phyloP scores from a whole-genome alignment of 1,140 invertebrate species.

The Drosophila simulans region DNA sequence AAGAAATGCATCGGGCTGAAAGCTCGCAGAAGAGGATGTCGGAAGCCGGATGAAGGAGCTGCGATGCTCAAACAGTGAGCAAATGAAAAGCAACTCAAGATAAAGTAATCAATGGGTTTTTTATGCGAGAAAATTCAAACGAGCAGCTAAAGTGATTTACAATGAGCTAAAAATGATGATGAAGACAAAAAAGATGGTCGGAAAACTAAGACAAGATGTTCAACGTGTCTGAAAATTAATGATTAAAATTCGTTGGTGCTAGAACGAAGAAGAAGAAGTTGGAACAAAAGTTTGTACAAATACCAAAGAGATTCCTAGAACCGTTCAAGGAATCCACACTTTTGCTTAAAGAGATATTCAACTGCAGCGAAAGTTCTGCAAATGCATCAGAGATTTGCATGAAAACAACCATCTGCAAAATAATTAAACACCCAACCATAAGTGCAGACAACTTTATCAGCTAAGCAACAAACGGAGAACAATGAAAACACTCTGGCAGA shows the following conservation, averaged over 20 bases:
- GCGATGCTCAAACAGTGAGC: conserved; percentile 18
- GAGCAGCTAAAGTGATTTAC: conserved; percentile 50
- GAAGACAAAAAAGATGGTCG: background rate
- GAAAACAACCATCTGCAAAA: conserved; percentile 7
- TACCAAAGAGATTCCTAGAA: background rate
- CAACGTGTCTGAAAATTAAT: conserved; percentile 31
- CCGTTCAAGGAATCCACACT: background rate
- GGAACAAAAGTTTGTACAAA: conserved; percentile 1
- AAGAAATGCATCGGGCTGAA: conserved; percentile 52
- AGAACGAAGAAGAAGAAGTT: background rate
- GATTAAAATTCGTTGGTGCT: conserved; percentile 18
- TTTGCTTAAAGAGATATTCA: conserved; percentile 6
- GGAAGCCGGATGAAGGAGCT: conserved; percentile 5
- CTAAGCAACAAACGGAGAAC: conserved; percentile 14
- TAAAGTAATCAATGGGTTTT: conserved; percentile 63
- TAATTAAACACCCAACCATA: conserved; percentile 17
- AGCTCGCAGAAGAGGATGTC: background rate
- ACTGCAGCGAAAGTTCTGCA: background rate
- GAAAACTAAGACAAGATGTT: conserved; percentile 1
- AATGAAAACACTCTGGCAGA: conserved; percentile 9
- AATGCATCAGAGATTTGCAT: conserved; percentile 16
- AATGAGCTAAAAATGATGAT: conserved; percentile 17
- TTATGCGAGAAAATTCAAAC: conserved; percentile 24
- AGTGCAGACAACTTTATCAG: conserved; percentile 33
- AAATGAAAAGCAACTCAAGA: conserved; percentile 58